Evolutionary conservation across 2,113 vertebrate genomes (phyloP), one percentile per base, ranked within the genome.

Genomic region (Silurus asotus): DNA sequence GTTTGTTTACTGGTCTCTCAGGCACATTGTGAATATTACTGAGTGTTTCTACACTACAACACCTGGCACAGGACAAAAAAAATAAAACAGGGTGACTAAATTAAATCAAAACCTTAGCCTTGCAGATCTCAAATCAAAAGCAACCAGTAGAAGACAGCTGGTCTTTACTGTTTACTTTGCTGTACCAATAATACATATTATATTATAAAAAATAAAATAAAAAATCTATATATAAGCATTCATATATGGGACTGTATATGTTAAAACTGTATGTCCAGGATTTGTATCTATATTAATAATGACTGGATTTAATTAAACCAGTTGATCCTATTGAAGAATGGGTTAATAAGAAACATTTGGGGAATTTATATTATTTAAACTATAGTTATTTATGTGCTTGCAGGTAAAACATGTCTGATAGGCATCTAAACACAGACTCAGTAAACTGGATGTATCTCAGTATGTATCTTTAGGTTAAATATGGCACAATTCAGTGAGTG

Each of bases 51-150:
- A 65, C 82, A 84, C 80, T 82, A 45, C 77, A 88, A 55, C 53
- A 70, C 48, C 85, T 89, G 82, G 55, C 70, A 83, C 80, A 87
- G 83, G 62, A 48, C 58, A 81, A 88, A 86, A 37, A 37, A 37
- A 37, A 37, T 1, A 37, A 37, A 86, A 84, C 82, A 72, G 80
- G 84, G 87, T 45, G 61, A 25, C 17, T 78, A 78, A 58, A 88
- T 45, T 51, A 82, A 64, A 19, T 62, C 23, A 77, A 79, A 80
- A 69, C 8, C 62, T 80, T 86, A 74, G 76, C 59, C 76, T 53
- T 86, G 51, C 4, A 74, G 14, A 15, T 14, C 37, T 49, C 45
- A 72, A 72, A 49, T 28, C 67, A 69, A 69, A 69, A 67, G 25
- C 25, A 28, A 37, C 65, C 25, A 45, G 67, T 70, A 14, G 65